A percentile compares a stretch with the other conserved stretches of the same genome.
Evolutionary conservation across 2,888 invertebrate species (phyloP).

Genomic region (Poecilobothrus nobilitatus): DNA sequence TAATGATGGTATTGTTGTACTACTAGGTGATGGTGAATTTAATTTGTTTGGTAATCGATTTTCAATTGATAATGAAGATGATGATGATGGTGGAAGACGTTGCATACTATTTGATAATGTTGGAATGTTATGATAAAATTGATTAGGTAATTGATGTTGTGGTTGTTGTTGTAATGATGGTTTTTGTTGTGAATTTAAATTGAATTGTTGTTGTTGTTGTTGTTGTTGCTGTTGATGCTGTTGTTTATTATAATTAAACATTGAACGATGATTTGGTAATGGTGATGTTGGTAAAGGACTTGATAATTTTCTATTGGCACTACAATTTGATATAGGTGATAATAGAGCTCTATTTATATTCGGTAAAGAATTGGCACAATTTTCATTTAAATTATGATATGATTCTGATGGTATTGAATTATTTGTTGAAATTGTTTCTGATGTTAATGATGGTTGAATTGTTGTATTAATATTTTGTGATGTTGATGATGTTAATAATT

Average conservation of each 20-base stretch:
- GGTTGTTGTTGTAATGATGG: constrained; percentile 21
- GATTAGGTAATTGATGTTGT: constrained; percentile 22
- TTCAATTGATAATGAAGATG: constrained; percentile 28
- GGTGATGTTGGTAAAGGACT: constrained; percentile 38
- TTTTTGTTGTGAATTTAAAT: constrained; percentile 16
- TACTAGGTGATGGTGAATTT: constrained; percentile 11
- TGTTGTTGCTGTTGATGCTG: constrained; percentile 23
- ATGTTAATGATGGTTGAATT: not conserved
- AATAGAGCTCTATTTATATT: not conserved
- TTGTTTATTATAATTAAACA: constrained; percentile 23
- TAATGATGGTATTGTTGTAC: constrained; percentile 3
- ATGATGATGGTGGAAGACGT: constrained; percentile 17
- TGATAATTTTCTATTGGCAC: constrained; percentile 22
- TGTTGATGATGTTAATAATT: constrained; percentile 21
- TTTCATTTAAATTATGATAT: not conserved
- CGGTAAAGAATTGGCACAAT: not conserved
- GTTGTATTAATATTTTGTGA: not conserved
- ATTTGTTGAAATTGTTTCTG: constrained; percentile 8
- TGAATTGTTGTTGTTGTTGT: constrained; percentile 11
- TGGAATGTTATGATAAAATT: not conserved
- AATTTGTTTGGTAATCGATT: not conserved
- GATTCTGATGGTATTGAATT: constrained; percentile 24
- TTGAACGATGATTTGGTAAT: constrained; percentile 35
- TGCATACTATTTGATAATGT: not conserved
- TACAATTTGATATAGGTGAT: constrained; percentile 24